Conservation (phyloP, 2,888 invertebrate genomes). For the Cordilura impudica region DNA sequence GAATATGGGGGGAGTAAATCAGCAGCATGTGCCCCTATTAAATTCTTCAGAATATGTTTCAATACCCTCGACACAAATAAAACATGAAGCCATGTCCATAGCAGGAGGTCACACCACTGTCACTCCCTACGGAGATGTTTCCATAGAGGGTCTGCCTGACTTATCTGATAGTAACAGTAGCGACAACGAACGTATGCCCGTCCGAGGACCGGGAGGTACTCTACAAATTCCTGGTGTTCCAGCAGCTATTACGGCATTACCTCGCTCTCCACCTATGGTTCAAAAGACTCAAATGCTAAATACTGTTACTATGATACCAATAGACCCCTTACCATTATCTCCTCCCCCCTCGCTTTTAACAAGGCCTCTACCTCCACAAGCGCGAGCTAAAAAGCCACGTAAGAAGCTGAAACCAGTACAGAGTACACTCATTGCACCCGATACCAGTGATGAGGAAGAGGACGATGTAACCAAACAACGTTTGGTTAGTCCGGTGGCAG, state of each 20-base stretch:
- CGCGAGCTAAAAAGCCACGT: conserved; percentile 70
- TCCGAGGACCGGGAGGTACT: conserved; percentile 71
- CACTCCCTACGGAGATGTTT: conserved; percentile 59
- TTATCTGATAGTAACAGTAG: conserved; percentile 71
- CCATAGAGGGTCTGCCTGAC: conserved; percentile 65
- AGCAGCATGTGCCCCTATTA: conserved; percentile 64
- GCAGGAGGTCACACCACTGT: conserved; percentile 62
- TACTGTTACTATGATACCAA: conserved; percentile 70
- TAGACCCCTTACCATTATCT: conserved; percentile 68
- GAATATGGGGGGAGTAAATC: conserved; percentile 48
- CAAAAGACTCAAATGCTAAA: conserved; percentile 65
- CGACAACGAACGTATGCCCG: conserved; percentile 64
- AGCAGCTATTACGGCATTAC: conserved; percentile 70
- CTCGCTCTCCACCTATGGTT: conserved; percentile 62
- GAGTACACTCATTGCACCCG: conserved; percentile 50
- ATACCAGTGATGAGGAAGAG: conserved; percentile 74
- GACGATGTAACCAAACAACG: conserved; percentile 65
- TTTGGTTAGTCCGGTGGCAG: conserved; percentile 55
- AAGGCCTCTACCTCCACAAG: conserved; percentile 65
- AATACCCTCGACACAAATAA: conserved; percentile 74
- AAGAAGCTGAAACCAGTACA: conserved; percentile 68
- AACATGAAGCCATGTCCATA: conserved; percentile 70
- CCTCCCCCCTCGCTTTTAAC: conserved; percentile 44
- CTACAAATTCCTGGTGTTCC: conserved; percentile 73
- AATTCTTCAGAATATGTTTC: conserved; percentile 67